Evolutionary conservation across 2,113 vertebrate species (phyloP), one percentile per base, ranked within the genome.

Genomic region (Probosciger aterrimus): DNA sequence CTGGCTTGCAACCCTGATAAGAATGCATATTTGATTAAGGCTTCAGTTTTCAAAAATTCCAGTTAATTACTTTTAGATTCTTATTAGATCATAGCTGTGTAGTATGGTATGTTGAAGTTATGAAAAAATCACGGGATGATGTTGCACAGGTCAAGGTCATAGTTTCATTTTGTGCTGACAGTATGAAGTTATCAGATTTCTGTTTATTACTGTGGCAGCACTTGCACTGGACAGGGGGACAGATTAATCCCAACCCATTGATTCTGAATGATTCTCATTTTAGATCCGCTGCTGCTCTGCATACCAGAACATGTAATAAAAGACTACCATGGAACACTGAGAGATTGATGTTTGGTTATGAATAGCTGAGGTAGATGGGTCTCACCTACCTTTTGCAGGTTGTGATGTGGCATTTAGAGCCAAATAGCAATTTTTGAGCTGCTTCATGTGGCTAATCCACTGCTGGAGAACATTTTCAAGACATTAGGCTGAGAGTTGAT

Each of bases 31-130:
- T 98, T 98, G 97, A 98, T 98, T 98, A 97, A 97, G 92, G 93
- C 91, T 97, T 94, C 86, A 93, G 93, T 96, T 97, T 95, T 97
- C 96, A 97, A 97, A 97, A 97, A 97, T 98, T 96, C 86, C 71
- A 91, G 96, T 98, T 98, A 98, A 98, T 98, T 98, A 98, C 97
- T 97, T 98, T 95, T 97, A 98, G 97, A 97, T 97, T 97, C 96
- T 97, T 98, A 97, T 97, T 98, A 98, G 97, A 97, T 98, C 97
- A 97, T 96, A 96, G 93, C 53, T 3, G 4, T 90, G 88, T 92
- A 94, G 92, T 93, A 76, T 59, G 85, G 85, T 97, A 96, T 95
- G 89, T 96, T 92, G 92, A 94, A 97, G 96, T 97, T 97, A 97
- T 97, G 97, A 97, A 95, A 97, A 97, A 96, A 96, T 94, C 94